phyloP scores from a whole-genome alignment of 2,797 vertebrate genomes.

The Lagodon rhomboides region DNA sequence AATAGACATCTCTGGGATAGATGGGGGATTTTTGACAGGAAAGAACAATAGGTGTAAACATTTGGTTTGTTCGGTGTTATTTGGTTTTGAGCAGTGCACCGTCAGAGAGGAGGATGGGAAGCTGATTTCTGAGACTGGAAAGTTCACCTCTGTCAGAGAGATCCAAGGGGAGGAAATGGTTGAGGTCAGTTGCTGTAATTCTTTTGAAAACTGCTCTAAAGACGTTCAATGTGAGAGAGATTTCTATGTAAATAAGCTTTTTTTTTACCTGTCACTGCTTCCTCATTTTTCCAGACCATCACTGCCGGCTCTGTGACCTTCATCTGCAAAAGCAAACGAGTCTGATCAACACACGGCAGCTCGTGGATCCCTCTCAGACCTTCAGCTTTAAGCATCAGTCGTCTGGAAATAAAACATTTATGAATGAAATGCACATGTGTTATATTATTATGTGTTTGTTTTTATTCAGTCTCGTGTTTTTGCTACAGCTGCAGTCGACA shows the following conservation, averaged over 20 bases:
- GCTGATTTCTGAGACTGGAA: slow-evolving; percentile 85
- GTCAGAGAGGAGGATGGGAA: slow-evolving; percentile 87
- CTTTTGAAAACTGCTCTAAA: neutral
- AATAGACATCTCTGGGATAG: neutral
- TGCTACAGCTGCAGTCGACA: neutral
- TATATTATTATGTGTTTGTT: no score
- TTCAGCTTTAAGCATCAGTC: neutral
- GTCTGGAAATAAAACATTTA: neutral
- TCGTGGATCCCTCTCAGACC: neutral
- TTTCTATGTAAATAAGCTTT: neutral
- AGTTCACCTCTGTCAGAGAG: slow-evolving; percentile 86
- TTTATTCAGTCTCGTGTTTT: neutral
- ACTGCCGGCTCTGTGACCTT: slow-evolving; percentile 82
- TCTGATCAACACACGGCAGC: slow-evolving; percentile 51
- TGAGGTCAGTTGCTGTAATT: slow-evolving; percentile 82
- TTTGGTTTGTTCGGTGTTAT: neutral
- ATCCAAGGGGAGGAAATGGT: slow-evolving; percentile 89
- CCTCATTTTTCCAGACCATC: slow-evolving; percentile 78
- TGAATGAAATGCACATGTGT: no score
- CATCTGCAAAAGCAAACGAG: slow-evolving; percentile 85
- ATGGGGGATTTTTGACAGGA: neutral
- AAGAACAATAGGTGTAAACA: neutral
- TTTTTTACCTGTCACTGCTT: neutral
- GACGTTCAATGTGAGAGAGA: neutral
- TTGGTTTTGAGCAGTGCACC: slow-evolving; percentile 79